Evolutionary conservation across 2,888 invertebrate genomes (phyloP).

Genomic region (Dysmachus trigonus): DNA sequence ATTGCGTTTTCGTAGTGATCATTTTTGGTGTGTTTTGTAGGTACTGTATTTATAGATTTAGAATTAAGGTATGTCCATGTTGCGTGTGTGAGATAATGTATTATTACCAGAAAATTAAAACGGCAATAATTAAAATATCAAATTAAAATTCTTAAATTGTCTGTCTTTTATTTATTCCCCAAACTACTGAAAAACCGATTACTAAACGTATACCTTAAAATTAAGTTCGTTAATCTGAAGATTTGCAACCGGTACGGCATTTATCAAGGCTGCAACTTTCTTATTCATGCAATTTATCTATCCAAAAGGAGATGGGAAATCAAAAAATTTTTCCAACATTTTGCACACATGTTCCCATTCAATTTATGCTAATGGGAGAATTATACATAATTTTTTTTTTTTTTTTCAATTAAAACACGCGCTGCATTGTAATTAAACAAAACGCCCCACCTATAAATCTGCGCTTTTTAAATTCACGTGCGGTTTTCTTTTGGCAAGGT

Average conservation of each 20-base stretch:
- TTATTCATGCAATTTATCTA: not conserved
- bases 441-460: not conserved
- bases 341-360: not conserved
- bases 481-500: not conserved
- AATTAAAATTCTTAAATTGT: not conserved
- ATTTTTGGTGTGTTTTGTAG: conserved; percentile 23
- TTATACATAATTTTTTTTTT: not conserved
- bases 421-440: not conserved
- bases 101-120: not conserved
- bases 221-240: not conserved
- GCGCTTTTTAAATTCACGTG: not conserved
- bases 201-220: not conserved
- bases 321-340: not conserved
- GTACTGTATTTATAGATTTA: conserved; percentile 11
- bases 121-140: not conserved
- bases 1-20: conserved; percentile 5
- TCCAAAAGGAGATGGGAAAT: not conserved
- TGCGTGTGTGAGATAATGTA: not conserved
- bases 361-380: not conserved
- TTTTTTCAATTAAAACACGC: not conserved
- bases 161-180: not conserved
- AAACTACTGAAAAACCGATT: not conserved
- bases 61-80: not conserved
- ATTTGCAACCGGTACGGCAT: not conserved
- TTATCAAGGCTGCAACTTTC: not conserved